phyloP scores from a whole-genome alignment of 2,888 invertebrate genomes.

The Ormia ochracea region DNA sequence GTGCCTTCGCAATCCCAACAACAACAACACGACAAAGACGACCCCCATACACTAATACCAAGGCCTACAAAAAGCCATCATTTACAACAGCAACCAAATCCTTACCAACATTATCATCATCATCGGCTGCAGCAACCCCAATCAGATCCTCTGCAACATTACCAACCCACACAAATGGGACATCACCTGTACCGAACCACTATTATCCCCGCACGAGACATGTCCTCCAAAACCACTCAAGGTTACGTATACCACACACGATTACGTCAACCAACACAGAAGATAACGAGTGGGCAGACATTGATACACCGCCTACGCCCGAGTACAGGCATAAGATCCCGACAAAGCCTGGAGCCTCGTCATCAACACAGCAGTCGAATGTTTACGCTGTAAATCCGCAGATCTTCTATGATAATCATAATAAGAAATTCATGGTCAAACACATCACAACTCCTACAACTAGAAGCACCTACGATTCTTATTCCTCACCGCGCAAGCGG shows the following conservation, averaged over 20 bases:
- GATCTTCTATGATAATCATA: constrained; percentile 39
- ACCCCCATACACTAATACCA: constrained; percentile 65
- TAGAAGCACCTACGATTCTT: not conserved
- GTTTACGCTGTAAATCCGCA: constrained; percentile 82
- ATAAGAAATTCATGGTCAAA: constrained; percentile 51
- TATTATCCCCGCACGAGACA: constrained; percentile 54
- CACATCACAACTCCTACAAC: constrained; percentile 25
- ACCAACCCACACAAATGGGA: constrained; percentile 16
- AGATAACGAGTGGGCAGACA: constrained; percentile 42
- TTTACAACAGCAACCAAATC: constrained; percentile 38
- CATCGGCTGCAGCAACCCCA: constrained; percentile 54
- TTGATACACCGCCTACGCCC: constrained; percentile 46
- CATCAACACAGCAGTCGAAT: constrained; percentile 70
- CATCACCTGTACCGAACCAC: constrained; percentile 50
- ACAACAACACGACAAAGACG: constrained; percentile 34
- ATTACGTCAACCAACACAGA: constrained; percentile 34
- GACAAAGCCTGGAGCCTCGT: constrained; percentile 62
- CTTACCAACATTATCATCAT: constrained; percentile 34
- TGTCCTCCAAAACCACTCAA: constrained; percentile 49
- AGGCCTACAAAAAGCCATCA: constrained; percentile 67
- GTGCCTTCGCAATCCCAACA: constrained; percentile 51
- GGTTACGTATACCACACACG: constrained; percentile 55
- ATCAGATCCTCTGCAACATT: constrained; percentile 29
- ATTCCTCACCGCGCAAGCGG: constrained; percentile 74
- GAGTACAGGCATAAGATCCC: constrained; percentile 7